These are phyloP conservation scores for Pristionchus arcanus DNA, from an alignment of 2,888 invertebrate genomes.

Conservation along the genomic window DNA sequence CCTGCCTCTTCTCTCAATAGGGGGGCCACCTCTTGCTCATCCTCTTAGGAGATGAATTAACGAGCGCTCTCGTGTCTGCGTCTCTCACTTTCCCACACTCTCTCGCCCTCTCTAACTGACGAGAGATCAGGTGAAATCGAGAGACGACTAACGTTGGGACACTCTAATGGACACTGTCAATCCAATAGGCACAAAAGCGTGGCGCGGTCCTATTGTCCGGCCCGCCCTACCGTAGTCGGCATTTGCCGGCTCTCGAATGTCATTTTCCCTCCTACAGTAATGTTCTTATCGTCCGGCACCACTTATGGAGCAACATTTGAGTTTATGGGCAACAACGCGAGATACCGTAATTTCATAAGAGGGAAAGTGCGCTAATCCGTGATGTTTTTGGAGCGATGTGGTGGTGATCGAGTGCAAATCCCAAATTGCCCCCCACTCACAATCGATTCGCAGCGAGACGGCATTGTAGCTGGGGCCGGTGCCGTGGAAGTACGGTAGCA, in stretches of 20 bases:
- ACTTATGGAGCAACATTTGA: too few relatives aligned
- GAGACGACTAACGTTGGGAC: not conserved
- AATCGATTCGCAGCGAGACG: not conserved
- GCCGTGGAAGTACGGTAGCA: not conserved
- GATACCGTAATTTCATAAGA: too few relatives aligned
- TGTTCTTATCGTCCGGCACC: too few relatives aligned
- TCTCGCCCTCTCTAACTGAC: not conserved
- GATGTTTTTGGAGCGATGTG: too few relatives aligned
- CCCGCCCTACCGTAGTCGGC: not conserved
- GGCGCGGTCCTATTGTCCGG: not conserved
- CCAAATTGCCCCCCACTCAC: not conserved
- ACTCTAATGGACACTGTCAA: not conserved
- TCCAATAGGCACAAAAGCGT: not conserved
- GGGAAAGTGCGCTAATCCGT: too few relatives aligned
- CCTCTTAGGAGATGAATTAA: conserved; percentile 12
- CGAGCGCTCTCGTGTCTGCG: not conserved
- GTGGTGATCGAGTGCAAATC: too few relatives aligned
- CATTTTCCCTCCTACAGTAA: not conserved
- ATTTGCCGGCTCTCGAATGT: not conserved
- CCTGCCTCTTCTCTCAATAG: not conserved
- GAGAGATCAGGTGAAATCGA: not conserved
- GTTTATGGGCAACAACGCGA: too few relatives aligned
- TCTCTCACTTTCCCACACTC: not conserved
- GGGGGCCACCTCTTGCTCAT: not conserved
- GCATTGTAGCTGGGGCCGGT: not conserved